These are phyloP conservation scores for Patella caerulea DNA, from an alignment of 2,888 invertebrate genomes.

Conservation along the genomic window DNA sequence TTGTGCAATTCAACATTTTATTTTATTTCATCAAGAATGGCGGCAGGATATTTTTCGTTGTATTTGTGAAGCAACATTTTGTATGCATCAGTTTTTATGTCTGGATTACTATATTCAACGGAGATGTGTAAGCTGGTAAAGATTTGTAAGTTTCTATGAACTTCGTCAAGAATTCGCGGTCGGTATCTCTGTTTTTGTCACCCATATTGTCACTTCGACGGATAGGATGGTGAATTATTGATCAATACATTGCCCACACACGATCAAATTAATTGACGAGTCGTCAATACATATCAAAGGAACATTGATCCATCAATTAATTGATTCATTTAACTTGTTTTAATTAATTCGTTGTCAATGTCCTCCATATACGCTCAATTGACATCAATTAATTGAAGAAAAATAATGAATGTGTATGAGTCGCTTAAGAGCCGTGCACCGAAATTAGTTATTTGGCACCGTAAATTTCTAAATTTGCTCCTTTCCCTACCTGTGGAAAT, in stretches of 20 bases:
- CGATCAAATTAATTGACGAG: background rate
- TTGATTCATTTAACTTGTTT: background rate
- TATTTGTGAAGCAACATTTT: conserved; percentile 31
- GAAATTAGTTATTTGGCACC: too few species aligned
- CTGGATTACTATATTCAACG: conserved; percentile 48
- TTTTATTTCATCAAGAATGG: conserved; percentile 41
- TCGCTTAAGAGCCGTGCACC: background rate
- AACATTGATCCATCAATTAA: background rate
- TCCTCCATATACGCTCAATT: background rate
- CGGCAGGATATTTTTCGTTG: conserved; percentile 27
- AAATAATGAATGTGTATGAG: background rate
- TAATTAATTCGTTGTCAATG: background rate
- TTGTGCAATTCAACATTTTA: conserved; percentile 52
- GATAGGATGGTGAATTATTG: background rate
- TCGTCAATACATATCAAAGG: background rate
- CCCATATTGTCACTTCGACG: background rate
- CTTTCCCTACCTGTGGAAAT: too few species aligned
- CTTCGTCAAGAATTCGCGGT: conserved; percentile 35
- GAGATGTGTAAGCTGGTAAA: conserved; percentile 44
- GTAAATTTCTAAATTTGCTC: too few species aligned
- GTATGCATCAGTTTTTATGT: conserved; percentile 39
- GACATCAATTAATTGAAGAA: background rate
- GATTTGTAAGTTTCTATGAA: conserved; percentile 50
- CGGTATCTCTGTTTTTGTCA: background rate
- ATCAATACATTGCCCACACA: background rate